phyloP scores from a whole-genome alignment of 2,888 invertebrate species.

The Apodemia zela region DNA sequence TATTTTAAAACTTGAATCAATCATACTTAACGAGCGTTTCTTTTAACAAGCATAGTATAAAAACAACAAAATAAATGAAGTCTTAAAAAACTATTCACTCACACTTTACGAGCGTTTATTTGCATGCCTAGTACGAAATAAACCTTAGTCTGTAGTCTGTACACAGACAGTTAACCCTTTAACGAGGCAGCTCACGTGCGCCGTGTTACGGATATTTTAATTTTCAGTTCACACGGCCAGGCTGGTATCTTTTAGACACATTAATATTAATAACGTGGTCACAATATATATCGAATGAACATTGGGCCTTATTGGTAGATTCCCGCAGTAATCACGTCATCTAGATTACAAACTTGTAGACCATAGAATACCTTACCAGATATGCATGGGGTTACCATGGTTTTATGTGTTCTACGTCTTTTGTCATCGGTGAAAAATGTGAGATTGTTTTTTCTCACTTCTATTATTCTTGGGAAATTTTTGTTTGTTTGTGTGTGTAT shows the following conservation, averaged over 20 bases:
- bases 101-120: too few relatives aligned
- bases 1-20: too few relatives aligned
- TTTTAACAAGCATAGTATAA: too few relatives aligned
- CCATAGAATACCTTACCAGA: conserved; percentile 4
- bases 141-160: not conserved
- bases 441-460: too few relatives aligned
- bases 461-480: too few relatives aligned
- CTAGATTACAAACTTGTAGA: conserved; percentile 15
- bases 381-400: not conserved
- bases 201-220: conserved; percentile 68
- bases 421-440: too few relatives aligned
- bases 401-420: not conserved
- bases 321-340: conserved; percentile 33
- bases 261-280: conserved; percentile 61
- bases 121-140: not conserved
- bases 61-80: too few relatives aligned
- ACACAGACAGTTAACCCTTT: conserved; percentile 40
- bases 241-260: conserved; percentile 58
- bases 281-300: conserved; percentile 21
- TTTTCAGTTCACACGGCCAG: conserved; percentile 73
- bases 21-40: too few relatives aligned
- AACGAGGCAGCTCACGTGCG: conserved; percentile 52
- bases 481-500: too few relatives aligned
- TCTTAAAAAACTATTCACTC: too few relatives aligned
- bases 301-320: conserved; percentile 30